Base-by-base conservation (phyloP, 2,888 invertebrate species). In the Eugnorisma glareosa region DNA sequence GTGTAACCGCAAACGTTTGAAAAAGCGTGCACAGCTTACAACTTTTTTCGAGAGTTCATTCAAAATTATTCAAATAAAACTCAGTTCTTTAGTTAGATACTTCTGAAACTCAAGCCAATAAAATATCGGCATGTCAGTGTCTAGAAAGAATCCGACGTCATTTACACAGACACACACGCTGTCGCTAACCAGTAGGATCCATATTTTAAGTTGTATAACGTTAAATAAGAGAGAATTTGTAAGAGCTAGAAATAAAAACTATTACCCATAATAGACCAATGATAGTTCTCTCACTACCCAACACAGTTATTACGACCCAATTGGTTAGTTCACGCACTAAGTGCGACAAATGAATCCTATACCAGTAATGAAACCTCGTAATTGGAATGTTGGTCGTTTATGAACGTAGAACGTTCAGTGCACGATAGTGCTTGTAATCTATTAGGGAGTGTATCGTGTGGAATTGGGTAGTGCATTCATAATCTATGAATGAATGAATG, bases 281-380 rank as follows among this genome's bases (percentile, higher is more conserved):
- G 35, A 68, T 63, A 73, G 70, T 57, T 43, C 37, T 63, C 54
- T 2, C 31, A 59, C 48, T 64, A 31, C 15, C 18, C 18, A 66
- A 43, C 10, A 80, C 54, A 4, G 35, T 80, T 76, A 67, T 61
- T 40, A 61, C 13, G 54, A 48, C 11, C 35, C 51, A 73, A 51
- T 79, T 59, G 48, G 18, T 57, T 28, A 59, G 43, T 79, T 67
- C 28, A 67, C 57, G 40, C 72, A 78, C 40, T 51, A 28, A 67
- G 28, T 51, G 63, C 51, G 48, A 67, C 66, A 70, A 83, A 82
- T 78, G 51, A 75, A 73, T 73, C 75, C 75, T 67, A 79, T 75
- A 70, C 57, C 64, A 31, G 67, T 67, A 73, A 75, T 75, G 67
- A 73, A 61, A 83, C 73, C 37, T 40, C 67, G 57, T 73, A 80